Conservation (phyloP, 2,888 invertebrate genomes). For the Fragum whitleyi region DNA sequence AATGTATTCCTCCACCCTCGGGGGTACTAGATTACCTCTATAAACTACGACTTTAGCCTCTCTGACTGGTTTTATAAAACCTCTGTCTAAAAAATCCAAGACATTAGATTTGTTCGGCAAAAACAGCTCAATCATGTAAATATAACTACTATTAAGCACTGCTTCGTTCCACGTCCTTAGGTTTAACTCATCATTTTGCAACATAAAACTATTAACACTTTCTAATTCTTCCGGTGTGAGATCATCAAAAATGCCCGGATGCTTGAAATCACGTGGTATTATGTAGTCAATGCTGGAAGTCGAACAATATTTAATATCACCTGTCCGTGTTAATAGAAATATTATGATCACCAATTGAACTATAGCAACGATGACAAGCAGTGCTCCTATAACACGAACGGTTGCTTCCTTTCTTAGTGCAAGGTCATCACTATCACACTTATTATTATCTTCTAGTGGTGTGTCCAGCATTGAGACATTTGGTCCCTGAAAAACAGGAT, state of each 20-base stretch:
- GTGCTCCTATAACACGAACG: neutral
- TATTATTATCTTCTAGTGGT: neutral
- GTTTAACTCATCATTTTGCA: slow-evolving; percentile 52
- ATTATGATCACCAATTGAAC: slow-evolving; percentile 14
- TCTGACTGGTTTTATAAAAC: slow-evolving; percentile 63
- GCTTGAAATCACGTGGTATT: slow-evolving; percentile 64
- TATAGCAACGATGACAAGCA: neutral
- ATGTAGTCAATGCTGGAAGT: slow-evolving; percentile 9
- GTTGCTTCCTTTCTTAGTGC: slow-evolving; percentile 7
- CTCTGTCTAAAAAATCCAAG: slow-evolving; percentile 63
- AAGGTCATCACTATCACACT: neutral
- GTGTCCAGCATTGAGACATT: slow-evolving; percentile 16
- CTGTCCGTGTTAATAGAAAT: slow-evolving; percentile 6
- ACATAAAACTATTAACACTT: slow-evolving; percentile 65
- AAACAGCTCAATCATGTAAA: slow-evolving; percentile 72
- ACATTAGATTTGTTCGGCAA: slow-evolving; percentile 70
- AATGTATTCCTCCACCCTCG: slow-evolving; percentile 77
- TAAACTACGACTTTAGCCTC: slow-evolving; percentile 74
- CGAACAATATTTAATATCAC: neutral
- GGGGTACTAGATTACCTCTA: slow-evolving; percentile 72
- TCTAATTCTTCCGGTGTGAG: slow-evolving; percentile 71
- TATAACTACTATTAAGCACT: slow-evolving; percentile 68
- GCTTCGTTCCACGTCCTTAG: slow-evolving; percentile 56
- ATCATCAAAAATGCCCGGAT: slow-evolving; percentile 75
- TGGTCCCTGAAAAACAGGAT: slow-evolving; percentile 9